Evolutionary conservation across 2,888 invertebrate genomes (phyloP).

Genomic region (Drosophila macrospina): DNA sequence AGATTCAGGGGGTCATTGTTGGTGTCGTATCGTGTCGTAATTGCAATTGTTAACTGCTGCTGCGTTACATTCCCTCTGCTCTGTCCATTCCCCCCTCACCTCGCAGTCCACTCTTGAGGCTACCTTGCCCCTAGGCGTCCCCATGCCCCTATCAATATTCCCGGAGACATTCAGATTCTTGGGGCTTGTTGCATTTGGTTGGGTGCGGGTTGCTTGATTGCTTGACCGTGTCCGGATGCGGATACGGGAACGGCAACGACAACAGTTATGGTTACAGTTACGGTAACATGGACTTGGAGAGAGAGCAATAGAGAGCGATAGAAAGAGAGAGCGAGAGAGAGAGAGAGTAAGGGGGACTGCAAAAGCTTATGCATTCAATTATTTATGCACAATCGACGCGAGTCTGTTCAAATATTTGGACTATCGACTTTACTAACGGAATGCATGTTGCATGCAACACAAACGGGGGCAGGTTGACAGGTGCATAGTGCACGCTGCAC

Average conservation of each 20-base stretch:
- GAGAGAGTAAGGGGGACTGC: neutral
- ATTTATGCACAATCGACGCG: constrained; percentile 42
- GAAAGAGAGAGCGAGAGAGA: too few species aligned
- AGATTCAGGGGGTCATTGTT: constrained; percentile 20
- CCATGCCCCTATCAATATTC: neutral
- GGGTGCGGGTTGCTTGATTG: constrained; percentile 48
- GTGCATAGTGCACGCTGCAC: neutral
- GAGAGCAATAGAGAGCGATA: too few species aligned
- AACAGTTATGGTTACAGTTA: neutral
- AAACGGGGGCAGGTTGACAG: neutral
- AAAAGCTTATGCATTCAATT: constrained; percentile 32
- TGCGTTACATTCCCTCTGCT: constrained; percentile 21
- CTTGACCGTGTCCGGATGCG: constrained; percentile 34
- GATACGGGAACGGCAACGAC: constrained; percentile 3
- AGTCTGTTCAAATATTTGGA: constrained; percentile 22
- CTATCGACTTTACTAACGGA: constrained; percentile 10
- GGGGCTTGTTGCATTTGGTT: constrained; percentile 51
- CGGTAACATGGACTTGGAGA: neutral
- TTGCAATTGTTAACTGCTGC: constrained; percentile 71
- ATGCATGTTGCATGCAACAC: constrained; percentile 12
- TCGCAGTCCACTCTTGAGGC: neutral
- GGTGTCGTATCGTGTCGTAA: constrained; percentile 57
- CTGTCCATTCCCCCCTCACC: neutral
- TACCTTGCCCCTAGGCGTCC: neutral
- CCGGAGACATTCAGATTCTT: constrained; percentile 32